phyloP scores from a whole-genome alignment of 2,797 vertebrate species.

The Furcifer pardalis region DNA sequence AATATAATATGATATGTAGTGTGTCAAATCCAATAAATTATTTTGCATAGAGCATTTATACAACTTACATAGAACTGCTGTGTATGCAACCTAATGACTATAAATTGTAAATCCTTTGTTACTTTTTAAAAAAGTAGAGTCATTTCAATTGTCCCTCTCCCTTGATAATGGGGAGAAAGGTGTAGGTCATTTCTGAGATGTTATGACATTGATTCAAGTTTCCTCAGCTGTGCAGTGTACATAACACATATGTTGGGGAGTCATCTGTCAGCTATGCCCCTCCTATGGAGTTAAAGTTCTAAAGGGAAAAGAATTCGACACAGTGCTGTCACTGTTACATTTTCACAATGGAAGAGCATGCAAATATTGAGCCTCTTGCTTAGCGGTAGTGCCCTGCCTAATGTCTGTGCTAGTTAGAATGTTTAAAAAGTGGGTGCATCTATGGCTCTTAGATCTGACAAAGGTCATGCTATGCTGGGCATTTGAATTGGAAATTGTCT shows the following conservation, averaged over 20 bases:
- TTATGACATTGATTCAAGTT: slow-evolving; percentile 80
- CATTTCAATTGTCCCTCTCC: slow-evolving; percentile 63
- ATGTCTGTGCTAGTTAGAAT: slow-evolving; percentile 89
- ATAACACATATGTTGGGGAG: slow-evolving; percentile 99
- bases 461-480: slow-evolving; percentile 90
- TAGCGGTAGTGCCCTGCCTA: slow-evolving; percentile 88
- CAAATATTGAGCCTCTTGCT: slow-evolving; percentile 94
- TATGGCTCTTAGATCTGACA: slow-evolving; percentile 88
- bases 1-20: slow-evolving; percentile 78
- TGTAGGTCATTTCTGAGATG: slow-evolving; percentile 73
- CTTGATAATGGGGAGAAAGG: slow-evolving; percentile 61
- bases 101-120: slow-evolving; percentile 77
- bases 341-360: slow-evolving; percentile 97
- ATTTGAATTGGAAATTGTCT: slow-evolving; percentile 99
- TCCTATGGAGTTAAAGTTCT: slow-evolving; percentile 93
- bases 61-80: slow-evolving; percentile 76
- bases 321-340: slow-evolving; percentile 99
- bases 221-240: slow-evolving; percentile 96
- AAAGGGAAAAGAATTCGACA: slow-evolving; percentile 98
- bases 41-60: slow-evolving; percentile 78
- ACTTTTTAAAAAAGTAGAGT: slow-evolving; percentile 53
- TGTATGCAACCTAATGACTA: slow-evolving; percentile 78
- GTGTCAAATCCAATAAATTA: slow-evolving; percentile 80
- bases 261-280: slow-evolving; percentile 99
- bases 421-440: slow-evolving; percentile 83